Conservation (phyloP, 2,888 invertebrate genomes). For the Thera britannica region DNA sequence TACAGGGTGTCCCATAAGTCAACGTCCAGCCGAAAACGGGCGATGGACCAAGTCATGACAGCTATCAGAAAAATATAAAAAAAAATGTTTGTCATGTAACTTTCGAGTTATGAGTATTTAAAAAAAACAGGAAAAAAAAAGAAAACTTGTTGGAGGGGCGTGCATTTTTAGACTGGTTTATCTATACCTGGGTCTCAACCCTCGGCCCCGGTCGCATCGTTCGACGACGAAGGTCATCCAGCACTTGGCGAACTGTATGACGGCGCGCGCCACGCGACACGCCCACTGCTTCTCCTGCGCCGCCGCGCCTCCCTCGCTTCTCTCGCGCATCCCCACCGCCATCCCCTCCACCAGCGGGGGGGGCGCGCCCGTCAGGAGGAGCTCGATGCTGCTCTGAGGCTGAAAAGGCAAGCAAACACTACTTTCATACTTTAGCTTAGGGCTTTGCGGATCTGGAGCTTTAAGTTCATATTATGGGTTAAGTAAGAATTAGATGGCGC, state of each 20-base stretch:
- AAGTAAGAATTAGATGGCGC: no score
- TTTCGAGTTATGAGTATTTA: no score
- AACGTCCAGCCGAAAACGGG: no score
- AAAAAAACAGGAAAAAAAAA: no score
- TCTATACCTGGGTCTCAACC: slow-evolving; percentile 87
- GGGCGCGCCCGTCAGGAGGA: slow-evolving; percentile 44
- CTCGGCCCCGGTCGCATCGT: slow-evolving; percentile 93
- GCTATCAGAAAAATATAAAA: no score
- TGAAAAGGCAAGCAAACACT: slow-evolving; percentile 28
- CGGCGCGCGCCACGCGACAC: slow-evolving; percentile 63
- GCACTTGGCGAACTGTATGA: slow-evolving; percentile 84
- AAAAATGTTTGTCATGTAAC: no score
- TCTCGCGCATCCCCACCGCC: slow-evolving; percentile 4
- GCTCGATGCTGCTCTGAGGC: slow-evolving; percentile 59
- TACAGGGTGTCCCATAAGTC: not conserved
- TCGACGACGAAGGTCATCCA: slow-evolving; percentile 96
- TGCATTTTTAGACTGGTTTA: not conserved
- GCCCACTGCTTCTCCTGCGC: slow-evolving; percentile 61
- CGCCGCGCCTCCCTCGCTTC: slow-evolving; percentile 23
- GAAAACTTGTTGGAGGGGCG: no score
- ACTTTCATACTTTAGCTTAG: no score
- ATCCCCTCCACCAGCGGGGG: slow-evolving; percentile 34
- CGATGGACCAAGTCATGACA: no score
- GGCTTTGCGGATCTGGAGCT: no score
- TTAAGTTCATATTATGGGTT: no score